A percentile compares a stretch with the other conserved stretches of the same genome.
Evolutionary conservation across 2,113 vertebrate species (phyloP).

Genomic region (Argyrosomus japonicus): DNA sequence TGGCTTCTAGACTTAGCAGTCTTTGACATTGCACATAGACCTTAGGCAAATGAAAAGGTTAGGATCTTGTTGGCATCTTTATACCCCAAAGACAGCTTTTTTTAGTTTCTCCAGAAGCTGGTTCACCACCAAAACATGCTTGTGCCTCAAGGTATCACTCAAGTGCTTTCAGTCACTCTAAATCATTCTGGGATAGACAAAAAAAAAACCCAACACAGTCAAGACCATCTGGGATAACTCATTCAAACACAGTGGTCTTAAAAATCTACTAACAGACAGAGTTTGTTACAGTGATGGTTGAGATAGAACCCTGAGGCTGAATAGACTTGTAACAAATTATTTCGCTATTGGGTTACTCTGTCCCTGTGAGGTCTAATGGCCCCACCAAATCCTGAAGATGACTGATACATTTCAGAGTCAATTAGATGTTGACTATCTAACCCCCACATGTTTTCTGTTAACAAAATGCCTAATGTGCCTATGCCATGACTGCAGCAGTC

Average conservation of each 20-base stretch:
- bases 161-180: constrained; percentile 24
- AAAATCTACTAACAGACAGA: not conserved
- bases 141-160: constrained; percentile 35
- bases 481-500: not conserved
- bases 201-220: constrained; percentile 5
- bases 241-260: not conserved
- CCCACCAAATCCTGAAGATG: not conserved
- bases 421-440: not conserved
- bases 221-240: constrained; percentile 40
- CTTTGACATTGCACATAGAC: constrained; percentile 12
- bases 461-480: not conserved
- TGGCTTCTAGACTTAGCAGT: not conserved
- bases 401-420: not conserved
- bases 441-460: not conserved
- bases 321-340: not conserved
- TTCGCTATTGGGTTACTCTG: not conserved
- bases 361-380: not conserved
- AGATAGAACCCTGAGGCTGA: not conserved
- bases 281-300: constrained; percentile 14
- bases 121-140: constrained; percentile 19
- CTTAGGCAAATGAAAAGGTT: not conserved
- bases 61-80: constrained; percentile 16
- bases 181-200: constrained; percentile 27
- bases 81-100: constrained; percentile 14
- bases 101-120: constrained; percentile 20